Evolutionary conservation across 2,888 invertebrate genomes (phyloP), one percentile per base, ranked within the genome.

Genomic region (Hirtodrosophila cameraria): DNA sequence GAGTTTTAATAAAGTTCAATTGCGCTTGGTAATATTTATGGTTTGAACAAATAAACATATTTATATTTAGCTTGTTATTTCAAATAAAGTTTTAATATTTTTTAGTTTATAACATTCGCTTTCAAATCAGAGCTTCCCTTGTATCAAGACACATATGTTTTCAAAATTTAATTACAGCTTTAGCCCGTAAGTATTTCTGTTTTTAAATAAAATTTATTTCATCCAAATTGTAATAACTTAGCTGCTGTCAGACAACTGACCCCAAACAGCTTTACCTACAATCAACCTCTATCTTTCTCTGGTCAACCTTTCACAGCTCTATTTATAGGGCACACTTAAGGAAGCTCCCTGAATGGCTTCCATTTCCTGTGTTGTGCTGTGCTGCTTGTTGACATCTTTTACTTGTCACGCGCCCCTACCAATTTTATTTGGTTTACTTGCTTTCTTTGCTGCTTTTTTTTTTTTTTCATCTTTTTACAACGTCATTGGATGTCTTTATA

Each of bases 401-500:
- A 7, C 43, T 39, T 39, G n/a, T 33, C 28, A 27, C n/a, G 13
- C 25, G 2, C 8, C 15, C 38, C 9, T 9, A n/a, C 27, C 33
- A 38, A 31, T 31, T 50, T 33, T 23, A 13, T 50, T 9, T 43
- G 35, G 18, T 23, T 11, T 25, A 15, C 35, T 27, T 27, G 23
- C 20, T 52, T 28, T 15, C 36, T 42, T 39, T 42, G 23, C n/a
- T 16, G 9, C 28, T 16, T 6, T n/a, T 11, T 3, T 23, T 12
- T 18, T 48, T 27, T 30, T 11, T 20, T 43, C 23, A 2, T 13
- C 23, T 55, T 62, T 76, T 69, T 64, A 73, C 64, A 73, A 45
- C 62, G 64, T 70, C 70, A 73, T 76, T 74, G 65, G 58, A 52
- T 72, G 65, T 80, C 77, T 69, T 86, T 75, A 76, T 58, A 64